Conservation (phyloP, 2,888 invertebrate genomes). For the Gonocerus acuteangulatus region DNA sequence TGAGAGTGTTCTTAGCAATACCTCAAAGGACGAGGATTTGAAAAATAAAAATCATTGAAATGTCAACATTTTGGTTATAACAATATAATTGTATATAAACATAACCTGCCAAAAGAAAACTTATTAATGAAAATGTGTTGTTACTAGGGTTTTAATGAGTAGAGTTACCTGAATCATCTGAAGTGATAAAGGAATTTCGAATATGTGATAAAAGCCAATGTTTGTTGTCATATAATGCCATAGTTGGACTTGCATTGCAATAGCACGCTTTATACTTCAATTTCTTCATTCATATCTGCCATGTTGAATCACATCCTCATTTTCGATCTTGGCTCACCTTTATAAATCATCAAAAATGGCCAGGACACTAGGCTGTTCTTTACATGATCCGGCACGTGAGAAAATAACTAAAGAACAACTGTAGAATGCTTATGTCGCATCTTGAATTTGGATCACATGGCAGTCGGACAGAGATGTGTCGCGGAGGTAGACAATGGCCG, state of each 20-base stretch:
- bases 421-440: not conserved
- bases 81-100: slow-evolving; percentile 11
- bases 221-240: slow-evolving; percentile 92
- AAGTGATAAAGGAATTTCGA: slow-evolving; percentile 87
- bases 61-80: not conserved
- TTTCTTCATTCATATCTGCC: slow-evolving; percentile 20
- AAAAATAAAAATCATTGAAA: not conserved
- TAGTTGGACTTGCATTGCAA: slow-evolving; percentile 43
- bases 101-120: slow-evolving; percentile 2
- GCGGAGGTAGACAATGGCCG: slow-evolving; percentile 9
- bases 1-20: not conserved
- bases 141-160: slow-evolving; percentile 18
- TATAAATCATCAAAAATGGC: not conserved
- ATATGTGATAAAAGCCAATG: slow-evolving; percentile 89
- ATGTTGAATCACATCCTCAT: slow-evolving; percentile 19
- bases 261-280: slow-evolving; percentile 24
- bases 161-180: slow-evolving; percentile 73
- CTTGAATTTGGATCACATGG: slow-evolving; percentile 13
- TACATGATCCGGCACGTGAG: not conserved
- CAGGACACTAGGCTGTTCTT: not conserved
- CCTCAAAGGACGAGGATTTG: not conserved
- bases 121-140: not conserved
- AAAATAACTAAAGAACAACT: not conserved
- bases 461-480: not conserved
- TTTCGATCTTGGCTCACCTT: not conserved